Percentiles rank a stretch among this genome's conserved stretches.
Evolutionary conservation across 2,113 vertebrate genomes (phyloP).

Genomic region (Orycteropus afer): DNA sequence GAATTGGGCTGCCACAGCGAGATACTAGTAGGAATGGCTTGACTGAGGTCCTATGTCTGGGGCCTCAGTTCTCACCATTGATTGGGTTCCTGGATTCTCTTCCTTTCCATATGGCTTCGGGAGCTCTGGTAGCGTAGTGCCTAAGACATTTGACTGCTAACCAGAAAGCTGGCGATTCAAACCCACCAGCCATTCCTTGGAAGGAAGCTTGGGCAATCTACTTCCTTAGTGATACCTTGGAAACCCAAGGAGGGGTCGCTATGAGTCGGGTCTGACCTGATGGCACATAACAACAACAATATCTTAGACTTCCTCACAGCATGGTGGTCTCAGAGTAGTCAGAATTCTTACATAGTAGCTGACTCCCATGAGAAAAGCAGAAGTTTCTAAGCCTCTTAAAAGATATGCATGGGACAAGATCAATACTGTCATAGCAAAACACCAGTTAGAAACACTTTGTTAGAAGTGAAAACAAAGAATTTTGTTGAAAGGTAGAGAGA

Average conservation of each 20-base stretch:
- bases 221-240: no score
- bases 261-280: no score
- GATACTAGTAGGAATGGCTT: background rate
- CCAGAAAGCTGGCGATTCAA: no score
- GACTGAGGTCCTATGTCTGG: background rate
- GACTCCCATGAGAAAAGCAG: background rate
- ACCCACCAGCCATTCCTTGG: no score
- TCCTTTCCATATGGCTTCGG: conserved; percentile 19
- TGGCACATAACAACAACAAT: no score
- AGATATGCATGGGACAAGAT: background rate
- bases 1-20: background rate
- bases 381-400: background rate
- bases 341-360: background rate
- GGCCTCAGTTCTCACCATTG: background rate
- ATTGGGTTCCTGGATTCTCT: background rate
- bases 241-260: no score
- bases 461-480: background rate
- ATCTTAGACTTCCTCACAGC: background rate
- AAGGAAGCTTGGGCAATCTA: no score
- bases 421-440: background rate
- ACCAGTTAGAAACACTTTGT: background rate
- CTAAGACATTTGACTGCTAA: no score
- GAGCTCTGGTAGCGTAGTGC: no score
- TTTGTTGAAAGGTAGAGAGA: background rate
- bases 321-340: background rate